Percentiles rank a stretch among this genome's conserved stretches.
Evolutionary conservation across 1,140 invertebrate species (phyloP).

Genomic region (Drosophila bifasciata): DNA sequence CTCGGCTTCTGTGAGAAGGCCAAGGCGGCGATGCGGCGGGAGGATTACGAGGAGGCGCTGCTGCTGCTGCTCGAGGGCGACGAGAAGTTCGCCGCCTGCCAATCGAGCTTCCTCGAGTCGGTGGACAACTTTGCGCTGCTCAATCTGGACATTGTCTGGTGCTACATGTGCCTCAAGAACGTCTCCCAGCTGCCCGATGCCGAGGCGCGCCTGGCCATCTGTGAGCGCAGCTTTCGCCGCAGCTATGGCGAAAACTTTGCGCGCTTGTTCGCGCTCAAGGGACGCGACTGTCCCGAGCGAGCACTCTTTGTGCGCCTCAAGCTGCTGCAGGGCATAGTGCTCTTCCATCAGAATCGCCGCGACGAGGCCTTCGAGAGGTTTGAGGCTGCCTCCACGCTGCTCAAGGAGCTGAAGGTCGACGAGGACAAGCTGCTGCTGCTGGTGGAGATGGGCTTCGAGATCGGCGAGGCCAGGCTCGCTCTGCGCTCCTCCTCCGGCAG

Average conservation of each 20-base stretch:
- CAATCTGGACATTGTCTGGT: constrained; percentile 93
- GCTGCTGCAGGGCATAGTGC: constrained; percentile 90
- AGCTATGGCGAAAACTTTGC: constrained; percentile 90
- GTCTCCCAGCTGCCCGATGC: constrained; percentile 90
- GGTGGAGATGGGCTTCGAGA: constrained; percentile 87
- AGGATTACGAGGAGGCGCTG: constrained; percentile 88
- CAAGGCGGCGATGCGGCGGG: constrained; percentile 86
- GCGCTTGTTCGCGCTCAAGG: constrained; percentile 89
- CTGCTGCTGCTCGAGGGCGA: constrained; percentile 91
- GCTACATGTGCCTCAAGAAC: constrained; percentile 90
- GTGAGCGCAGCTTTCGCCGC: constrained; percentile 87
- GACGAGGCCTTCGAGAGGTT: constrained; percentile 86
- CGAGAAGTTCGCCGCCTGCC: constrained; percentile 88
- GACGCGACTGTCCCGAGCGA: constrained; percentile 87
- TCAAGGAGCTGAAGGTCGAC: constrained; percentile 87
- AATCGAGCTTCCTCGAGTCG: constrained; percentile 87
- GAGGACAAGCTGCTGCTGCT: constrained; percentile 85
- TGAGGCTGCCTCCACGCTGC: constrained; percentile 86
- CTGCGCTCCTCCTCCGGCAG: constrained; percentile 86
- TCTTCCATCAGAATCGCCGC: constrained; percentile 89
- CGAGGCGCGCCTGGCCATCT: constrained; percentile 87
- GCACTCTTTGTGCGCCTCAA: constrained; percentile 90
- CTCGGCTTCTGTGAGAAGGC: constrained; percentile 92
- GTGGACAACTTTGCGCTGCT: constrained; percentile 93
- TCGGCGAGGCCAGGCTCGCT: constrained; percentile 87